Base-by-base conservation (phyloP, 2,113 vertebrate species). In the Tamias sibiricus region DNA sequence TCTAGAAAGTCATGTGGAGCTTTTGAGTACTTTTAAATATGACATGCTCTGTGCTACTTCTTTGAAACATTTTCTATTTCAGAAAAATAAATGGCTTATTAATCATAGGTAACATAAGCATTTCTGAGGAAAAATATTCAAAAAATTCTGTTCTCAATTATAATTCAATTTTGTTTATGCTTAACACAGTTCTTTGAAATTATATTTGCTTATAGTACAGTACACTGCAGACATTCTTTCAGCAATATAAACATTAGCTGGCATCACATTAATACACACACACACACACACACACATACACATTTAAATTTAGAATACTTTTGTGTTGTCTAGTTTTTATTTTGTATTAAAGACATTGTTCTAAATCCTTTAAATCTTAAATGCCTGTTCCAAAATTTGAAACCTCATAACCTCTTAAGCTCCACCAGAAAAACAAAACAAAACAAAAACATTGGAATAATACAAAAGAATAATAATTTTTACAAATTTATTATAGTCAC, bases 301-400 rank as follows among this genome's bases (percentile, higher is more conserved):
- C 10, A 32, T 87, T 77, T 57, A 81, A 16, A 91, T 88, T 92
- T 87, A 84, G 30, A 87, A 59, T n/a, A 76, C 13, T 49, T 92
- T 80, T 92, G 22, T 64, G 24, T 42, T n/a, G 37, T 81, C 57
- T 82, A 13, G 0, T 92, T 91, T 92, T 86, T 91, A 72, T 66
- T 66, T 66, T 68, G n/a, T 35, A 77, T 62, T 93, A 83, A 88
- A 84, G 22, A 19, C 22, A 57, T 76, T 59, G 44, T 62, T 96
- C 8, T 93, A 24, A 69, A 91, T 88, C n/a, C 30, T 89, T 96
- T 90, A 68, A 62, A 71, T 90, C 49, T 94, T 64, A 91, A 82
- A 68, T 57, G 42, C 20, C 44, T 86, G 19, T 82, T 35, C 5
- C 22, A 49, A 57, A 71, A 94, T 87, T 77, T 20, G 17, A 40